A percentile compares a stretch with the other conserved stretches of the same genome.
Evolutionary conservation across 2,113 vertebrate species (phyloP).

Genomic region (Xerus inauris): DNA sequence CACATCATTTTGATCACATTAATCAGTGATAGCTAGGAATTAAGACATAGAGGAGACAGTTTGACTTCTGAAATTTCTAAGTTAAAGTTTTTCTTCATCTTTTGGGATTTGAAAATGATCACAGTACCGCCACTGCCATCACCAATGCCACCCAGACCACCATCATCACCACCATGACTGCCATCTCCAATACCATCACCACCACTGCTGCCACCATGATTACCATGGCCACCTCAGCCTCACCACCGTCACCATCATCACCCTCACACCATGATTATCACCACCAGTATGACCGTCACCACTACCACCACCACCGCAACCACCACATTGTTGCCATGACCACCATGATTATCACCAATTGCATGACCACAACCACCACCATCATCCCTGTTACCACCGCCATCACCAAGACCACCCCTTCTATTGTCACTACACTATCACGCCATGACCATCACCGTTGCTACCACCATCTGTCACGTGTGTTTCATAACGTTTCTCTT

Average conservation of each 20-base stretch:
- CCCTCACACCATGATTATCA: not conserved
- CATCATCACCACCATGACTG: fast-evolving
- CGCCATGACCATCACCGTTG: fast-evolving
- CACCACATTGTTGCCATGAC: fast-evolving
- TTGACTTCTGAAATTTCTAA: not conserved
- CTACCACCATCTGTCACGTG: not conserved
- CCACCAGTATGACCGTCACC: not conserved
- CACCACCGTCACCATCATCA: fast-evolving
- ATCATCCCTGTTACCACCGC: fast-evolving
- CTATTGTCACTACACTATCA: not conserved
- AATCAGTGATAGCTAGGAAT: not conserved
- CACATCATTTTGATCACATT: not conserved
- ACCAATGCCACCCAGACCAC: fast-evolving
- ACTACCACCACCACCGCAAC: fast-evolving
- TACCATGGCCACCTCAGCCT: fast-evolving
- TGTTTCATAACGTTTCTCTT: conserved; percentile 1
- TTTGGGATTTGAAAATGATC: not conserved
- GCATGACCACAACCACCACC: no score
- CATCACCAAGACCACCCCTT: fast-evolving
- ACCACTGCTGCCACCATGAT: fast-evolving
- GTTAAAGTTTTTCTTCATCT: conserved; percentile 8
- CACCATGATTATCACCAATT: fast-evolving
- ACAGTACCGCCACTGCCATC: no score
- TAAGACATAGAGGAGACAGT: not conserved
- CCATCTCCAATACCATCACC: fast-evolving